phyloP scores from a whole-genome alignment of 2,888 invertebrate species.

The Ypsolopha scabrella region DNA sequence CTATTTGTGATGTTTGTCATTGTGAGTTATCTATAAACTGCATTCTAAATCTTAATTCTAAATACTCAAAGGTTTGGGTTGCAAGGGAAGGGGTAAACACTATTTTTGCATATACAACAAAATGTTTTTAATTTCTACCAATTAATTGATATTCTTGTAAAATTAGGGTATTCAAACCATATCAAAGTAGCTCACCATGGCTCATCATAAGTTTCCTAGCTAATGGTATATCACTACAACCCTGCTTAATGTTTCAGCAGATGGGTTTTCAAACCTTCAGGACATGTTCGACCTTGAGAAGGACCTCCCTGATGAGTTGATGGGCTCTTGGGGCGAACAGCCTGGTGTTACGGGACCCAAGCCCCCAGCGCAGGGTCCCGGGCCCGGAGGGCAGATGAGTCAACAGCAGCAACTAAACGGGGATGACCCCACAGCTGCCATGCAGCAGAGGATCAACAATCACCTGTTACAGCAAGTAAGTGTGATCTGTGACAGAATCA shows the following conservation, averaged over 20 bases:
- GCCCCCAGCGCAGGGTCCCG: constrained; percentile 86
- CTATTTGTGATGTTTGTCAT: too few species aligned
- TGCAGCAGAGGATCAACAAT: constrained; percentile 73
- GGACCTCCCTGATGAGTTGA: constrained; percentile 91
- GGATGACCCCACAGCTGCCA: constrained; percentile 73
- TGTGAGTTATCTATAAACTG: too few species aligned
- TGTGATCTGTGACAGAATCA: constrained; percentile 18
- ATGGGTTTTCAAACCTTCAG: constrained; percentile 81
- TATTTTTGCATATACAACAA: too few species aligned
- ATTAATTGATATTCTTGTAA: too few species aligned
- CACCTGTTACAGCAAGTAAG: constrained; percentile 77
- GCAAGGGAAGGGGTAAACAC: too few species aligned
- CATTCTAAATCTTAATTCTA: too few species aligned
- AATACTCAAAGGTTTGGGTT: too few species aligned
- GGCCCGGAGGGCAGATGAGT: constrained; percentile 74
- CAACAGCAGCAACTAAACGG: constrained; percentile 76
- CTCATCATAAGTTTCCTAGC: too few species aligned
- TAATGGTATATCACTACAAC: too few species aligned
- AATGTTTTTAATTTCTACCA: too few species aligned
- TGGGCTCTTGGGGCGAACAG: constrained; percentile 84
- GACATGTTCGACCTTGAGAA: constrained; percentile 92
- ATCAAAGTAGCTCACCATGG: too few species aligned
- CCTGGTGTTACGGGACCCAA: constrained; percentile 75
- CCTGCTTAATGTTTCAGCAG: constrained; percentile 52
- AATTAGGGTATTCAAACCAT: too few species aligned